phyloP scores from a whole-genome alignment of 1,140 invertebrate species.

The Microplitis mediator region DNA sequence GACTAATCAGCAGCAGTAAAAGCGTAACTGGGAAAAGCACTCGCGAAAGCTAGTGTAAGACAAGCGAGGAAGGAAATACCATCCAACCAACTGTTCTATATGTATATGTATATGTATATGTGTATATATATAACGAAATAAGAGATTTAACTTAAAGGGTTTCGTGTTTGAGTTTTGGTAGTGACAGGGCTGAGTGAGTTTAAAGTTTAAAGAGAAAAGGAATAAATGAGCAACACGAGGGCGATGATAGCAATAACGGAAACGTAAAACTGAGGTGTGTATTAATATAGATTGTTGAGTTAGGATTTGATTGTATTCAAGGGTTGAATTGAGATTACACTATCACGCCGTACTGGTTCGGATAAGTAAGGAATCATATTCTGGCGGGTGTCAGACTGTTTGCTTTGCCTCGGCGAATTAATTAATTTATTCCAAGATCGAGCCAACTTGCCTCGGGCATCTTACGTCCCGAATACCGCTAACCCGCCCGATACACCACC shows the following conservation, averaged over 20 bases:
- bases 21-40: no score
- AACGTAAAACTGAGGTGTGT: slow-evolving; percentile 5
- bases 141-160: slow-evolving; percentile 65
- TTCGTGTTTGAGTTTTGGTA: slow-evolving; percentile 63
- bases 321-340: slow-evolving; percentile 5
- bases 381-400: slow-evolving; percentile 53
- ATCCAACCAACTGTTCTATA: no score
- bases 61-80: slow-evolving; percentile 42
- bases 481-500: not conserved
- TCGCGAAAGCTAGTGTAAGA: no score
- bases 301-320: no score
- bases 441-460: slow-evolving; percentile 36
- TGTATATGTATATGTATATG: no score
- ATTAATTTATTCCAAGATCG: slow-evolving; percentile 55
- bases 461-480: not conserved
- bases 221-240: slow-evolving; percentile 36
- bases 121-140: slow-evolving; percentile 56
- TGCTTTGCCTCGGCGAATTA: slow-evolving; percentile 51
- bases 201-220: slow-evolving; percentile 34
- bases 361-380: slow-evolving; percentile 58
- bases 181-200: slow-evolving; percentile 55
- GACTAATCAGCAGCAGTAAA: slow-evolving; percentile 55
- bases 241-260: slow-evolving; percentile 24
- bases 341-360: slow-evolving; percentile 6
- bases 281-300: not conserved